A percentile compares a stretch with the other conserved stretches of the same genome.
These are phyloP conservation scores for Polyergus mexicanus DNA, from an alignment of 1,140 invertebrate genomes.

Conservation along the genomic window DNA sequence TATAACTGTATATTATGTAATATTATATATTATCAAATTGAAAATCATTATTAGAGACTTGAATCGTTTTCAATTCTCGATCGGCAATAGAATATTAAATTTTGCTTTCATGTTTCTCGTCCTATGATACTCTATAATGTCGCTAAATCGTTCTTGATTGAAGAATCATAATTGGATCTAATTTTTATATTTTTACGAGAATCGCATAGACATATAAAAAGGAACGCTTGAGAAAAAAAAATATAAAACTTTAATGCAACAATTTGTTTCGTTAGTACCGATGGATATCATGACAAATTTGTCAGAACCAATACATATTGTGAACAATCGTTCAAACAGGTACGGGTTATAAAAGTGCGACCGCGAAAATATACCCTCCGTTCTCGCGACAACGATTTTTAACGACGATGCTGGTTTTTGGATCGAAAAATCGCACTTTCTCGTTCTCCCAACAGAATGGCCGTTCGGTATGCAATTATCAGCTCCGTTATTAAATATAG, in stretches of 20 bases:
- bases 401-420: constrained; percentile 35
- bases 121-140: too few species aligned
- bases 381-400: constrained; percentile 32
- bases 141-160: neutral
- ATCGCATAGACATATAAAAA: too few species aligned
- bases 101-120: constrained; percentile 2
- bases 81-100: too few species aligned
- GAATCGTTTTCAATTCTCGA: neutral
- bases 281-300: constrained; percentile 37
- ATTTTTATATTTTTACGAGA: too few species aligned
- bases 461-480: constrained; percentile 67
- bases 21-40: neutral
- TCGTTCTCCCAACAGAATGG: neutral
- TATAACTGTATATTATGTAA: neutral
- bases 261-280: neutral
- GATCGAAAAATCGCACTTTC: constrained; percentile 40
- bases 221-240: too few species aligned
- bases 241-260: too few species aligned
- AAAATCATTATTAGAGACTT: neutral
- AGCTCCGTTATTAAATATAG: constrained; percentile 73
- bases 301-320: neutral
- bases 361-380: constrained; percentile 15
- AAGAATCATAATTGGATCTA: too few species aligned
- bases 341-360: constrained; percentile 1
- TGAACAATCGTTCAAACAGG: constrained; percentile 2